phyloP scores from a whole-genome alignment of 2,113 vertebrate genomes.

The Anhinga anhinga region DNA sequence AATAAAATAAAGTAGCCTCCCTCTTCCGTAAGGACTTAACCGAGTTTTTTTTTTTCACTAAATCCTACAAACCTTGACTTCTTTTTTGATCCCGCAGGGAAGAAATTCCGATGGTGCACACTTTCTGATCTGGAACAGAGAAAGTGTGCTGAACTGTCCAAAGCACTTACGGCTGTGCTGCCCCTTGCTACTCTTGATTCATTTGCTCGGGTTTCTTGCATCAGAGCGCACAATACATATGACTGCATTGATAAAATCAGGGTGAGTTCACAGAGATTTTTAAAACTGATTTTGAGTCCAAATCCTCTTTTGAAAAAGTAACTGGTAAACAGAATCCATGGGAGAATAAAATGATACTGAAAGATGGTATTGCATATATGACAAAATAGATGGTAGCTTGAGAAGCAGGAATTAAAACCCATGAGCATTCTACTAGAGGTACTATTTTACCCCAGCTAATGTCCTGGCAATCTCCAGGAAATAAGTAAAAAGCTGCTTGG shows the following conservation, averaged over 20 bases:
- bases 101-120: constrained; percentile 90
- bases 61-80: background rate
- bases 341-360: background rate
- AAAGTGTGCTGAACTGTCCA: constrained; percentile 88
- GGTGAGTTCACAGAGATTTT: constrained; percentile 67
- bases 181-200: constrained; percentile 57
- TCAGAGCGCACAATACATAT: constrained; percentile 77
- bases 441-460: background rate
- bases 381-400: background rate
- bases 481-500: background rate
- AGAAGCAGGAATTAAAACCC: background rate
- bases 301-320: background rate
- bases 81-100: constrained; percentile 67
- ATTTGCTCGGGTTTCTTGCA: constrained; percentile 83
- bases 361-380: background rate
- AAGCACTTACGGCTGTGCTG: constrained; percentile 74
- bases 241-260: constrained; percentile 88
- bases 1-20: background rate
- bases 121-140: constrained; percentile 86
- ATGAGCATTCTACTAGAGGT: background rate
- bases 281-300: background rate
- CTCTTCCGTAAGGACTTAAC: background rate
- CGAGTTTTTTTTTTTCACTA: accelerated
- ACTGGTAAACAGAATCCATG: background rate
- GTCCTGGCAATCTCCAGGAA: background rate